Conservation (phyloP, 2,797 vertebrate species). For the Aythya fuligula region DNA sequence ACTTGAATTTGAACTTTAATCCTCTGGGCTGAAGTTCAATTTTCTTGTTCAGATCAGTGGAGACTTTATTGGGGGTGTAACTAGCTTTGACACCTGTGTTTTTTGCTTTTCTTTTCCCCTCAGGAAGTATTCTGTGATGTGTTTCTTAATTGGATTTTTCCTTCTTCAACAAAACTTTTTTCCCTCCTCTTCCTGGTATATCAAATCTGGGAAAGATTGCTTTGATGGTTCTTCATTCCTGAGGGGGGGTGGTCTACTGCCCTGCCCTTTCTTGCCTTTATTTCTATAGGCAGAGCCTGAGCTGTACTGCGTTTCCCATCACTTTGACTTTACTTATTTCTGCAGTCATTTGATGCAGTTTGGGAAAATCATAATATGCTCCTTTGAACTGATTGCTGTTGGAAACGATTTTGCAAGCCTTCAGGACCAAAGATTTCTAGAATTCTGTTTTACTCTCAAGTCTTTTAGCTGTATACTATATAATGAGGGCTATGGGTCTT, state of each 20-base stretch:
- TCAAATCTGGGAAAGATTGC: background rate
- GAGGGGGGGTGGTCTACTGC: background rate
- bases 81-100: background rate
- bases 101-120: too few relatives aligned
- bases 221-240: background rate
- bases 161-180: background rate
- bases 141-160: background rate
- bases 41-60: background rate
- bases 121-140: background rate
- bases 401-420: background rate
- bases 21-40: background rate
- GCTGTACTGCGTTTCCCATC: background rate
- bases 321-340: constrained; percentile 10
- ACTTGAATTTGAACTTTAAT: background rate
- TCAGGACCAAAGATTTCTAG: background rate
- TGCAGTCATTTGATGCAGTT: background rate
- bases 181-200: background rate
- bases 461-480: background rate
- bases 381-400: background rate
- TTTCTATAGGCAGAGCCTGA: background rate
- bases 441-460: background rate
- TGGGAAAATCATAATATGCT: background rate
- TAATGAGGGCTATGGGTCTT: background rate
- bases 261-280: background rate
- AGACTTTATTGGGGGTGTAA: background rate